Evolutionary conservation across 2,797 vertebrate species (phyloP).

Genomic region (Sebastiscus albofasciatus): DNA sequence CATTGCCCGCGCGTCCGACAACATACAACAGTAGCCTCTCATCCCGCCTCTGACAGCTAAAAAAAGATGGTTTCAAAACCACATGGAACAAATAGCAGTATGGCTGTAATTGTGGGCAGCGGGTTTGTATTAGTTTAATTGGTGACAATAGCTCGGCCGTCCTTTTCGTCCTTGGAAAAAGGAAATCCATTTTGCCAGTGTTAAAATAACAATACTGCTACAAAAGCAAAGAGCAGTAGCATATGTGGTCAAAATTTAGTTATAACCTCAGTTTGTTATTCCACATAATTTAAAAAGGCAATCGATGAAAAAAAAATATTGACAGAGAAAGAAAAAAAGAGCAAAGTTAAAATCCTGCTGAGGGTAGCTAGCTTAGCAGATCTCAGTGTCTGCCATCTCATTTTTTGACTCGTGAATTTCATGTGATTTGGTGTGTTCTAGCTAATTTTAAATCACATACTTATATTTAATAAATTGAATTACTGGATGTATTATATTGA

Average conservation of each 20-base stretch:
- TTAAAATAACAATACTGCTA: constrained; percentile 28
- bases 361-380: background rate
- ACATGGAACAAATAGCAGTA: constrained; percentile 20
- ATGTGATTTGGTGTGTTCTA: background rate
- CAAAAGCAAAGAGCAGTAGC: background rate
- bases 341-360: background rate
- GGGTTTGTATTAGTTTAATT: constrained; percentile 49
- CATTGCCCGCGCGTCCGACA: constrained; percentile 3
- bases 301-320: background rate
- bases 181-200: constrained; percentile 49
- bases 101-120: constrained; percentile 34
- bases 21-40: constrained; percentile 40
- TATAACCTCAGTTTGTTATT: background rate
- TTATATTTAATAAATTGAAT: background rate
- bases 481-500: background rate
- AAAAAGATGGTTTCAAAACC: constrained; percentile 36
- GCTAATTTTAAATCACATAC: background rate
- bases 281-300: background rate
- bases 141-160: constrained; percentile 17
- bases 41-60: constrained; percentile 10
- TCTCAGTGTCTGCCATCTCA: background rate
- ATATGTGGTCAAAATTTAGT: background rate
- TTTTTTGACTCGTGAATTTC: background rate
- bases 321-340: background rate
- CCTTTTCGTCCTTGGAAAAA: constrained; percentile 51